A percentile compares a stretch with the other conserved stretches of the same genome.
phyloP scores from a whole-genome alignment of 2,113 vertebrate genomes.

The Phalacrocorax aristotelis region DNA sequence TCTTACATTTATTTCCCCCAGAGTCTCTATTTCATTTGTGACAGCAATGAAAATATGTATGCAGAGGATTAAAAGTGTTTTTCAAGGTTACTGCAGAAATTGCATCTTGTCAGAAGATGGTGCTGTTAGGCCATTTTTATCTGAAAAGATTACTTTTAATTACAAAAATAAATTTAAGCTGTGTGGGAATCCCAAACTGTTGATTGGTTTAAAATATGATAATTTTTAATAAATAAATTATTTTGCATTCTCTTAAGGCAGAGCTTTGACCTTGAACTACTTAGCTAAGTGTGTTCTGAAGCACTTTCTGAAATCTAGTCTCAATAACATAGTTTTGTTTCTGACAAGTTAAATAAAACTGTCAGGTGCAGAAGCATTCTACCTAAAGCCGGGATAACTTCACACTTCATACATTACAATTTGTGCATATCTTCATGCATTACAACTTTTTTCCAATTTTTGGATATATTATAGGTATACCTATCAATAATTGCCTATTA shows the following conservation, averaged over 20 bases:
- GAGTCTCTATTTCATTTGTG: background rate
- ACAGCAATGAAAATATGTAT: background rate
- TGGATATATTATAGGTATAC: accelerated
- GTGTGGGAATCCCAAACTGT: background rate
- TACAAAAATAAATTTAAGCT: background rate
- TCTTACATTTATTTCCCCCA: background rate
- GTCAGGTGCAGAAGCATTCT: background rate
- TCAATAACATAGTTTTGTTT: background rate
- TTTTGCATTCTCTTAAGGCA: background rate
- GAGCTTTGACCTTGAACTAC: constrained; percentile 7
- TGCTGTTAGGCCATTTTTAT: constrained; percentile 62
- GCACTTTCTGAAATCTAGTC: background rate
- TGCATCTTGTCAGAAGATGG: constrained; percentile 67
- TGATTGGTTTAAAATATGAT: background rate
- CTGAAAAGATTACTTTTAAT: background rate
- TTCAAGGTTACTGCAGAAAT: constrained; percentile 49
- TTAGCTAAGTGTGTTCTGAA: background rate
- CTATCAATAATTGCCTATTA: background rate
- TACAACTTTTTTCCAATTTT: background rate
- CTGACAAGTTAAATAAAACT: background rate
- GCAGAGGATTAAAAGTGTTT: background rate
- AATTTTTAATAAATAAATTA: constrained; percentile 18
- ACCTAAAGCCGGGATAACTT: background rate
- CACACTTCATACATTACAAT: background rate
- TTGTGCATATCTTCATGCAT: background rate